Evolutionary conservation across 2,797 vertebrate species (phyloP).

Genomic region (Myiotriccus ornatus): DNA sequence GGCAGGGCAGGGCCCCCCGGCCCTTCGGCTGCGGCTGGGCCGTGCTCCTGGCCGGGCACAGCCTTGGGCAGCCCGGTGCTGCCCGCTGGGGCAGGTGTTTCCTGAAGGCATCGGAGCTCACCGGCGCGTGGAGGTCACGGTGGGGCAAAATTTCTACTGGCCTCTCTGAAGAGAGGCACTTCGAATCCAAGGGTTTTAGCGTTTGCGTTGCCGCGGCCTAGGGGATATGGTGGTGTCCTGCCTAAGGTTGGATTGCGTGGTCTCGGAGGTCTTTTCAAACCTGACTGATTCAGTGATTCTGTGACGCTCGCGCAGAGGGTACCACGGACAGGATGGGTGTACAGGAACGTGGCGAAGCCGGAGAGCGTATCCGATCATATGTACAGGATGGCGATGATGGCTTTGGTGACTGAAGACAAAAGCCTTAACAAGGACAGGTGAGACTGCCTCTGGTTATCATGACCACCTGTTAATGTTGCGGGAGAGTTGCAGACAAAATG

Average conservation of each 20-base stretch:
- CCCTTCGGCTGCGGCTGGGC: background rate
- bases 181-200: rapidly evolving
- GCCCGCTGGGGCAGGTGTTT: rapidly evolving
- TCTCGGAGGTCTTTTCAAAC: background rate
- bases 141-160: rapidly evolving
- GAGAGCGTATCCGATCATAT: slow-evolving; percentile 98
- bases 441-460: background rate
- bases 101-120: rapidly evolving
- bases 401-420: slow-evolving; percentile 87
- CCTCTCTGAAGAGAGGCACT: rapidly evolving
- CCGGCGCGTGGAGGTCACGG: rapidly evolving
- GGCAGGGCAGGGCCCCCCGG: background rate
- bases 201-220: rapidly evolving
- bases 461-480: rapidly evolving
- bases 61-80: rapidly evolving
- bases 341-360: slow-evolving; percentile 85
- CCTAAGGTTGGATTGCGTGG: background rate
- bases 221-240: rapidly evolving
- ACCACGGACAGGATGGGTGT: slow-evolving; percentile 94
- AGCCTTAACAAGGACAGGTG: slow-evolving; percentile 89
- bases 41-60: background rate
- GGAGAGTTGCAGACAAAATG: background rate
- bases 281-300: background rate
- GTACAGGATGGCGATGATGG: slow-evolving; percentile 98
- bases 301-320: slow-evolving; percentile 75